A percentile compares a stretch with the other conserved stretches of the same genome.
These are phyloP conservation scores for Aythya baeri DNA, from an alignment of 2,113 vertebrate genomes.

Conservation along the genomic window DNA sequence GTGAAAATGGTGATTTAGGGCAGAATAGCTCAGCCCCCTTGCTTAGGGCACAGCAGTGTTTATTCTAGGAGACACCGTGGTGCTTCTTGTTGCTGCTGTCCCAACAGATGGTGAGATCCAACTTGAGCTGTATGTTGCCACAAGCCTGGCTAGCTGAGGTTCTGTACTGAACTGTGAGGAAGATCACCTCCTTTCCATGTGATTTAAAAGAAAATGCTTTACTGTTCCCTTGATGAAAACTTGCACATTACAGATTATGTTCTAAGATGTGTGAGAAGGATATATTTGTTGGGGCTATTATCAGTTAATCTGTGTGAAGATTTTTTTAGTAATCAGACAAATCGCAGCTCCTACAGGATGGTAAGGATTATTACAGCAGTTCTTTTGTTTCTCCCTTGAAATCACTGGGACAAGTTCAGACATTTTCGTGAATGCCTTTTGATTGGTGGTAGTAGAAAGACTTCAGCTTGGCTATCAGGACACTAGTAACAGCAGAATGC, in stretches of 20 bases:
- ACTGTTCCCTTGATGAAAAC: neutral
- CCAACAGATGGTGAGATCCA: neutral
- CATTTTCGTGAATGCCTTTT: neutral
- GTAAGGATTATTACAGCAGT: neutral
- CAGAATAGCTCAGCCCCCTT: neutral
- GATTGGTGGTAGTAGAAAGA: neutral
- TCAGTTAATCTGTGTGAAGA: neutral
- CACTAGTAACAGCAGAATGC: neutral
- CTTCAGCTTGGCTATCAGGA: neutral
- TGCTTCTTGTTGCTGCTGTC: neutral
- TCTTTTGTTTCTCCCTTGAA: neutral
- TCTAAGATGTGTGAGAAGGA: neutral
- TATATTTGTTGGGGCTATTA: neutral
- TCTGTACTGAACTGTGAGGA: neutral
- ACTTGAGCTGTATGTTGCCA: neutral
- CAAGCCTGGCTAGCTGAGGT: neutral
- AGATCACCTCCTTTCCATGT: neutral
- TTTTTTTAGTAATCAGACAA: neutral
- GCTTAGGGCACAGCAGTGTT: neutral
- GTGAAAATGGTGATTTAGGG: neutral
- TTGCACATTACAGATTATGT: neutral
- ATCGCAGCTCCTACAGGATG: neutral
- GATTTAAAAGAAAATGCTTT: neutral
- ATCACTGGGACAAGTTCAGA: neutral
- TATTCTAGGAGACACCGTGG: neutral